Evolutionary conservation across 2,797 vertebrate species (phyloP), one percentile per base, ranked within the genome.

Genomic region (Australoheros facetus): DNA sequence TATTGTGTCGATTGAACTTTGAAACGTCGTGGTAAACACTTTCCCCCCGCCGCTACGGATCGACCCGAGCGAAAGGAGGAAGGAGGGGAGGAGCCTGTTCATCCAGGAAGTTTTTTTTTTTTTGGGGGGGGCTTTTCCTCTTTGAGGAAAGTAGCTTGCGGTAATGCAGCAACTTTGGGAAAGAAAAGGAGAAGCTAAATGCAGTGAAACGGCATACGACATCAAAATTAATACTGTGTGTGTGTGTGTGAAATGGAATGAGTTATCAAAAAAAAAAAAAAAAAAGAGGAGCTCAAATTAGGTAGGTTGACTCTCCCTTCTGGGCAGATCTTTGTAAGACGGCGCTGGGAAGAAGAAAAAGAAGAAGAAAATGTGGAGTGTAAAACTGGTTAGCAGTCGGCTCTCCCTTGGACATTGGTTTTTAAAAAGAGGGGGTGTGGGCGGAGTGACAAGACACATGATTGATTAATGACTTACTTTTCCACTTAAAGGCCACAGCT

Each of bases 401-500:
- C 82, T 84, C 81, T 93, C 92, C 92, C 91, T 85, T 94, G 93
- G 92, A 93, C 90, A 89, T 93, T 92, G 92, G 85, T 88, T 90
- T 93, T 85, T 83, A 79, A 88, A 87, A 91, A 80, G 34, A 26
- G 64, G 13, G 85, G 74, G 78, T 79, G 92, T 86, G 91, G 89
- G 91, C n/a, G 87, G 84, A 84, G 83, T 80, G 88, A 91, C 60
- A 89, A 92, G 90, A 85, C 87, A 66, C 94, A 94, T 95, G 91
- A 95, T 91, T 95, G 93, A 95, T 95, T 95, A 94, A 95, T 95
- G 93, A 92, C 91, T 91, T 87, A 87, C 89, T 93, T 89, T 83
- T 93, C 85, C 91, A 91, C 90, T 94, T 94, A 85, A 93, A 93
- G 90, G 87, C 91, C 93, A 75, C 92, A 89, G 84, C 80, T 79